Percentiles rank a stretch among this genome's conserved stretches.
phyloP scores from a whole-genome alignment of 2,797 vertebrate genomes.

The Euphonia xanthogaster region DNA sequence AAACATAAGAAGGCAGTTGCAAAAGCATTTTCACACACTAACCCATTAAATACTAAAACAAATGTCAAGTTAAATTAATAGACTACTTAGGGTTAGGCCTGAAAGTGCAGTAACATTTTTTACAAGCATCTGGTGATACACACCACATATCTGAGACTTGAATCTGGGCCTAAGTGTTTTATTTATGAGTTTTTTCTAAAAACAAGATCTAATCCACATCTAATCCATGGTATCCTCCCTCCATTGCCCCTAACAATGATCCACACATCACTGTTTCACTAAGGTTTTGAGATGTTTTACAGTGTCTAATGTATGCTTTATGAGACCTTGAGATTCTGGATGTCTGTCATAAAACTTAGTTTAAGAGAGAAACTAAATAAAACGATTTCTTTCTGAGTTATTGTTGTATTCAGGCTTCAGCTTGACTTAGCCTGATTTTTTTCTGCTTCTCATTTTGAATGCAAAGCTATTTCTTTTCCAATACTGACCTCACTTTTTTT shows the following conservation, averaged over 20 bases:
- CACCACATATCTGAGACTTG: constrained; percentile 35
- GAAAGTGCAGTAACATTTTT: constrained; percentile 56
- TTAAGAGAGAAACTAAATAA: not conserved
- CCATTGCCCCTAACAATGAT: not conserved
- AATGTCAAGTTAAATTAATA: constrained; percentile 59
- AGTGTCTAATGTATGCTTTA: not conserved
- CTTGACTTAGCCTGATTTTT: not conserved
- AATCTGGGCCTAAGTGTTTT: constrained; percentile 49
- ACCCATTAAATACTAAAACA: constrained; percentile 44
- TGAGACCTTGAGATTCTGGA: not conserved
- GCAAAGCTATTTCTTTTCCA: not conserved
- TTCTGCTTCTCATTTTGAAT: not conserved
- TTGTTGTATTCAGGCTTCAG: not conserved
- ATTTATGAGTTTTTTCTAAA: constrained; percentile 65
- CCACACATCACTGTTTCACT: not conserved
- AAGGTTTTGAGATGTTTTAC: not conserved
- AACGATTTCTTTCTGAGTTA: not conserved
- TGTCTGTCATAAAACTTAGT: not conserved
- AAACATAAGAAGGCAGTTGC: not conserved
- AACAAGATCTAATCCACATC: constrained; percentile 51
- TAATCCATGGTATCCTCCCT: constrained; percentile 44
- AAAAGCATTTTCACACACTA: constrained; percentile 40
- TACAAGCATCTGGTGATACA: constrained; percentile 64
- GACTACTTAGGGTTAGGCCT: constrained; percentile 31
- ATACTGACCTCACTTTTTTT: not conserved